phyloP scores from a whole-genome alignment of 2,797 vertebrate genomes.

The Miopithecus talapoin region DNA sequence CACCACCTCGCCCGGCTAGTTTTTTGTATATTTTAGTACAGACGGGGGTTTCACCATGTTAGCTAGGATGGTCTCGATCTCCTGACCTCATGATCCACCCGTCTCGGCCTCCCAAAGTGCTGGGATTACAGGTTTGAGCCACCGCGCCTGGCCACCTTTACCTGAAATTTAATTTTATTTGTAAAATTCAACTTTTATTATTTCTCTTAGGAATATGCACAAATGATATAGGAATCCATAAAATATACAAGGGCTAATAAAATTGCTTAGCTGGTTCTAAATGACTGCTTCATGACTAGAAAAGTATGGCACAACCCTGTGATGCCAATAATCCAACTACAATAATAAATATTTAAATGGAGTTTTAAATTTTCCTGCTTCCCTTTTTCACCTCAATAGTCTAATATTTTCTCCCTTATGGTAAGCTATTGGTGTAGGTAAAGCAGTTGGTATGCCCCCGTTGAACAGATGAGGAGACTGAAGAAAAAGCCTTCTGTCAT shows the following conservation, averaged over 20 bases:
- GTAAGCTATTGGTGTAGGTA: neutral
- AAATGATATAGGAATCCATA: neutral
- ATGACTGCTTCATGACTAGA: neutral
- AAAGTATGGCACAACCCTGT: neutral
- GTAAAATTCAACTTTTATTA: slow-evolving; percentile 18
- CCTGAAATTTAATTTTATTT: slow-evolving; percentile 39
- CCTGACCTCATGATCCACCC: too few relatives aligned
- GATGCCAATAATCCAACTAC: neutral
- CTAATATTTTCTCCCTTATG: neutral
- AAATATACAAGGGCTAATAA: neutral
- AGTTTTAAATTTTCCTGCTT: neutral
- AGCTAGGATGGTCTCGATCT: too few relatives aligned
- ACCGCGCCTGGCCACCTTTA: too few relatives aligned
- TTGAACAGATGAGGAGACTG: neutral
- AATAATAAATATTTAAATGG: neutral
- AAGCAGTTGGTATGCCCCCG: neutral
- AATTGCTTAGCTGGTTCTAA: neutral
- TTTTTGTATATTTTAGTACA: too few relatives aligned
- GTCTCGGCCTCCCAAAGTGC: too few relatives aligned
- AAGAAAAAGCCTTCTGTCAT: neutral
- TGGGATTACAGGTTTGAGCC: too few relatives aligned
- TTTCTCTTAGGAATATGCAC: neutral
- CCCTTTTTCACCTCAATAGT: neutral
- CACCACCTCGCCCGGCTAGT: too few relatives aligned
- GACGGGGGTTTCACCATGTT: too few relatives aligned